Base-by-base conservation (phyloP, 1,140 invertebrate species). In the Caenorhabditis latens region DNA sequence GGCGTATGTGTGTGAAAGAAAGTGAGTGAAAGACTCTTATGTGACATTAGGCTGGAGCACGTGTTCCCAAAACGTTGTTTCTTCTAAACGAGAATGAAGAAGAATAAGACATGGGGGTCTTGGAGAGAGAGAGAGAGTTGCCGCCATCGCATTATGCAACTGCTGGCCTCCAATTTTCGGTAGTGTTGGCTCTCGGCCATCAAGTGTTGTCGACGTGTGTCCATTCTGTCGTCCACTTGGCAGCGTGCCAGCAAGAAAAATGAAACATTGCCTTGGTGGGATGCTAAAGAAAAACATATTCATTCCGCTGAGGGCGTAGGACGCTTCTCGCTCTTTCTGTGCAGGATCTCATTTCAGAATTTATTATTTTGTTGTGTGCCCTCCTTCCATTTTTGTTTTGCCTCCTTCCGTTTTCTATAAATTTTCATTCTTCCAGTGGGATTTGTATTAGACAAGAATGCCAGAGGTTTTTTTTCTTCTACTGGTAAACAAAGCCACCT, bases 21-120 rank as follows among this genome's bases (percentile, higher is more conserved):
- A 79, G 71, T 79, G 71, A 50, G 71, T 79, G 71, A 50, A 79
- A 79, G 71, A 79, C 71, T 79, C 71, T 79, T 79, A 11, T 79
- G 71, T 50, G 71, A 79, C 71, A 79, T 50, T 79, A 50, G 46
- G 40, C 14, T 14, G 19, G 46, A n/a, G 71, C 71, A 79, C 71
- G 71, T 79, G 71, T 79, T 79, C 71, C 19, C 67, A 7, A 53
- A 53, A 65, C 63, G 63, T 46, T 71, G 42, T 71, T 71, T 71
- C 65, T 71, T 46, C 65, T 46, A 32, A 32, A 32, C 32, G 32
- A 32, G 32, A 32, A 40, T 71, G 65, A 46, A 71, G 11, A 2
- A 71, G 65, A 46, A 21, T 32, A 40, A 7, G 63, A 53, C 24
- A 65, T n/a, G 11, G n/a, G 40, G 32, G 32, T 32, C 32, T 32